Base-by-base conservation (phyloP, 1,140 invertebrate genomes). In the Cyphomyrmex costatus region DNA sequence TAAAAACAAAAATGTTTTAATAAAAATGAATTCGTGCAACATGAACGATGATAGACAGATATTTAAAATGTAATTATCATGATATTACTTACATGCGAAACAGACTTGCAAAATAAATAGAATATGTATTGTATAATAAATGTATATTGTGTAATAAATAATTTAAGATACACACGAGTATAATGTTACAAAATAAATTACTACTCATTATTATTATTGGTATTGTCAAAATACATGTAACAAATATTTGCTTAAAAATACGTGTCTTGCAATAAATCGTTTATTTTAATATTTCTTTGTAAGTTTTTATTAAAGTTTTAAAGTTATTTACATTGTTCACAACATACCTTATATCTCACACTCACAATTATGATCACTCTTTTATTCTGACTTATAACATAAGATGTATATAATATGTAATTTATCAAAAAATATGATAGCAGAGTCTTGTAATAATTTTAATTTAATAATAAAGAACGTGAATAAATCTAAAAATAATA, bases 261-360 rank as follows among this genome's bases (percentile, higher is more conserved):
- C 1, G 2, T 0, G 14, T 42, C 2, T 36, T 6, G 3, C 14
- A 66, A 66, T 66, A 66, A 51, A 51, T 0, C 3, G 1, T 56
- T 53, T 79, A 4, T 46, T 53, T 36, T 42, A 68, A 3, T 30
- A 53, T 2, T 66, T 0, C 1, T 73, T 74, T 21, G 1, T n/a
- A 80, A 68, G 21, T 46, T 80, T 80, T 80, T 70, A 80, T 80
- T 80, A 56, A 70, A 70, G 3, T 49, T 80, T 76, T 79, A 42
- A 68, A 80, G 10, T 33, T 80, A 80, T 80, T 80, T 80, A 80
- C 78, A 58, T 80, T 21, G 66, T 14, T 66, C 61, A 36, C 46
- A 80, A 16, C 5, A n/a, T 70, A 68, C 53, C 2, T 33, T 56
- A 14, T 36, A 14, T 80, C 2, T 56, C 63, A 68, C n/a, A 56